Evolutionary conservation across 2,797 vertebrate genomes (phyloP), one percentile per base, ranked within the genome.

Genomic region (Anguilla obscura): DNA sequence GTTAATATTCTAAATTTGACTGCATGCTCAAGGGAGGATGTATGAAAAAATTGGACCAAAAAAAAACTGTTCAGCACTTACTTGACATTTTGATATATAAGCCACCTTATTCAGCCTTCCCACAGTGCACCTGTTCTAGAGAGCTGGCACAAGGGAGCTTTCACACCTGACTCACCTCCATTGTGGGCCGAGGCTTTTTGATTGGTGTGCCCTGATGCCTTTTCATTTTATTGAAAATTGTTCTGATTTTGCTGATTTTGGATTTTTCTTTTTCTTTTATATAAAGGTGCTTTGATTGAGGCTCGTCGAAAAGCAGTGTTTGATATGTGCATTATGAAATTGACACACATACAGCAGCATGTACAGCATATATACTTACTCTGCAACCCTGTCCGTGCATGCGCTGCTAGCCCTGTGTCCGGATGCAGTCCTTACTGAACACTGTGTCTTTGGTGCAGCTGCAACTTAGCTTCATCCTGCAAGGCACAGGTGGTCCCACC

Each of bases 201-300:
- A 95, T 92, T 92, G 92, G 95, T 88, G 87, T 93, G 94, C 95
- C 90, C 93, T 94, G 93, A 95, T 96, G 95, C 95, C 96, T 96
- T 96, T 94, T 93, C 94, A 94, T 95, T 93, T 93, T 95, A 95
- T 94, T 95, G 95, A 95, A 96, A 95, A 94, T 93, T 93, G 93
- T 95, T 94, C 94, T 92, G 93, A 92, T 95, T 95, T 93, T 63
- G 90, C 91, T 92, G 9, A 52, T 14, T 95, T 93, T 87, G 90
- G 92, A 93, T 79, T 93, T 93, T 94, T 91, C 94, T 91, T 96
- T 96, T 95, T 93, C 94, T 91, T 94, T 91, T 96, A 95, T 96
- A 96, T 96, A 96, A 96, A 96, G 96, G 96, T 96, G 95, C 94
- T 96, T 94, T 96, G 93, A 95, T 94, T 95, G 94, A 95, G 92